These are phyloP conservation scores for Malthinus flaveolus DNA, from an alignment of 2,888 invertebrate species.

Conservation along the genomic window DNA sequence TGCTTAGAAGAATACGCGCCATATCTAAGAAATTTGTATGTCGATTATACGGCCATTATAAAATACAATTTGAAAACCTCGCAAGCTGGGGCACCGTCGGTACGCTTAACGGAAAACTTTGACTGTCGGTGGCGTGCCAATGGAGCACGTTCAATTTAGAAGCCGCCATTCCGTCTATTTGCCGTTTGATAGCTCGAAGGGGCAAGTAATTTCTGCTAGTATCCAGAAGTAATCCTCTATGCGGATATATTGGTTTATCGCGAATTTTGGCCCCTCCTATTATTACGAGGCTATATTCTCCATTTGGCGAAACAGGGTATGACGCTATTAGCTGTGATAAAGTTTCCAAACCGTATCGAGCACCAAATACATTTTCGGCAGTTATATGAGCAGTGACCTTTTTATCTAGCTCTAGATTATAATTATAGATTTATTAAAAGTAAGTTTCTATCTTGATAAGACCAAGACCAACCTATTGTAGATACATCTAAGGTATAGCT, in stretches of 20 bases:
- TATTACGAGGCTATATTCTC: constrained; percentile 57
- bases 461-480: constrained; percentile 14
- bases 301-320: constrained; percentile 33
- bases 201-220: constrained; percentile 87
- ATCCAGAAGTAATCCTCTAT: constrained; percentile 88
- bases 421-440: neutral
- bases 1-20: constrained; percentile 73
- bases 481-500: constrained; percentile 59
- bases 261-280: constrained; percentile 65
- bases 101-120: constrained; percentile 87
- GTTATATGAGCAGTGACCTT: constrained; percentile 60
- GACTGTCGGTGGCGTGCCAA: constrained; percentile 90
- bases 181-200: constrained; percentile 66
- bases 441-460: neutral
- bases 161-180: constrained; percentile 83
- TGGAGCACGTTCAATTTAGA: constrained; percentile 92
- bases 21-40: constrained; percentile 56
- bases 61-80: constrained; percentile 54
- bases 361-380: constrained; percentile 70
- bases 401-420: constrained; percentile 49
- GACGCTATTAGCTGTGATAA: constrained; percentile 68
- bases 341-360: constrained; percentile 76
- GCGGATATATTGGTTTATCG: constrained; percentile 80
- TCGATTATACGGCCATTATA: neutral
- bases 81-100: constrained; percentile 75